A percentile compares a stretch with the other conserved stretches of the same genome.
These are phyloP conservation scores for Hoplostethus mediterraneus DNA, from an alignment of 2,797 vertebrate genomes.

Conservation along the genomic window DNA sequence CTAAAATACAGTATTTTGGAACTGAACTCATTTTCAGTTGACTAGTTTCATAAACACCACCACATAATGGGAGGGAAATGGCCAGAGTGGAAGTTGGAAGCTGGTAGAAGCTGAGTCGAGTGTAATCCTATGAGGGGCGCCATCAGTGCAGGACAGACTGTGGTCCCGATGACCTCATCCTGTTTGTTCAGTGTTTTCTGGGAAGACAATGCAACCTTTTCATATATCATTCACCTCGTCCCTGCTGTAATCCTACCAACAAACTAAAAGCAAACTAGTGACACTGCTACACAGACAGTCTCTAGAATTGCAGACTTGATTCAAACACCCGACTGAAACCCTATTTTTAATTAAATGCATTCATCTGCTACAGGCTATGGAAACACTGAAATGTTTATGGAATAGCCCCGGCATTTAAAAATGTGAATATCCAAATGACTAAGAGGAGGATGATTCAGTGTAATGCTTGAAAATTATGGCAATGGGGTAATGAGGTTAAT, in stretches of 20 bases:
- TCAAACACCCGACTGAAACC: constrained; percentile 13
- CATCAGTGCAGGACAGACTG: constrained; percentile 66
- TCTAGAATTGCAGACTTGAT: background rate
- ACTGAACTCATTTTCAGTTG: background rate
- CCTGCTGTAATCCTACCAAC: constrained; percentile 43
- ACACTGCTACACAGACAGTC: constrained; percentile 10
- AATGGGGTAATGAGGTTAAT: background rate
- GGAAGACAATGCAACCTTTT: constrained; percentile 80
- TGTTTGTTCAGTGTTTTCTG: constrained; percentile 81
- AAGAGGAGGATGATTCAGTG: background rate
- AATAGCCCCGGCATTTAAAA: background rate
- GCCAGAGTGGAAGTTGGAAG: constrained; percentile 22
- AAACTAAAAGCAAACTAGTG: constrained; percentile 10
- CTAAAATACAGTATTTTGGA: background rate
- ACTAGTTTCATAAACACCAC: background rate
- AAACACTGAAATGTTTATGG: background rate
- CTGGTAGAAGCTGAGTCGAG: constrained; percentile 62
- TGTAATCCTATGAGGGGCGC: constrained; percentile 82
- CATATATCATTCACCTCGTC: constrained; percentile 66
- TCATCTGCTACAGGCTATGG: background rate
- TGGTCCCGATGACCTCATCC: constrained; percentile 81
- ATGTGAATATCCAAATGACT: background rate
- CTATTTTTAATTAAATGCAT: background rate
- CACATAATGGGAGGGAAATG: constrained; percentile 21
- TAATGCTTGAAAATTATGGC: background rate